These are phyloP conservation scores for Pedionomus torquatus DNA, from an alignment of 2,113 vertebrate genomes.

Conservation along the genomic window DNA sequence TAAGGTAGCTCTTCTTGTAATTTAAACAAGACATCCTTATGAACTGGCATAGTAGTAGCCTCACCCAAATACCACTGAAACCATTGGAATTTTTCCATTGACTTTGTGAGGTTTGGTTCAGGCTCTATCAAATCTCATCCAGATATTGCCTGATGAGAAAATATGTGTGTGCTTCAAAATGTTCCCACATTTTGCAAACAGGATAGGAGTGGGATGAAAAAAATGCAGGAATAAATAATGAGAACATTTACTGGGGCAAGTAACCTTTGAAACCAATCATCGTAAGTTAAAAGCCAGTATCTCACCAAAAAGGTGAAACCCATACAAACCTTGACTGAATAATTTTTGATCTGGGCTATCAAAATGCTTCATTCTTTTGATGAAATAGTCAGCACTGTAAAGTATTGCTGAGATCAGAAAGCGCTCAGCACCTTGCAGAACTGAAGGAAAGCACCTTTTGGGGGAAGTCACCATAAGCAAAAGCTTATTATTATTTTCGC, in stretches of 20 bases:
- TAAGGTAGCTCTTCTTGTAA: neutral
- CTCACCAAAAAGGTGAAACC: neutral
- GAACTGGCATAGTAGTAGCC: neutral
- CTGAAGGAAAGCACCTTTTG: neutral
- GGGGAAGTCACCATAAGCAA: neutral
- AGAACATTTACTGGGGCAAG: neutral
- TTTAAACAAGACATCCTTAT: neutral
- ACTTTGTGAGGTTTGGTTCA: neutral
- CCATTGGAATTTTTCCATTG: neutral
- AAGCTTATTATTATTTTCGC: neutral
- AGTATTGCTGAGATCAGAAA: neutral
- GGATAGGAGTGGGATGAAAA: neutral
- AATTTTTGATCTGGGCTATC: neutral
- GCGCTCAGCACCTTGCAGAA: neutral
- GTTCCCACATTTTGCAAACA: neutral
- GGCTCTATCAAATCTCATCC: neutral
- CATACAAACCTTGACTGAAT: neutral
- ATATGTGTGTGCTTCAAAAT: neutral
- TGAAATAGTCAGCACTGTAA: neutral
- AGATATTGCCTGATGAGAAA: slow-evolving; percentile 9
- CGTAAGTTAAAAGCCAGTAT: neutral
- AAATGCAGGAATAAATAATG: neutral
- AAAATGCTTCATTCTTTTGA: neutral
- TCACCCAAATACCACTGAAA: slow-evolving; percentile 16
- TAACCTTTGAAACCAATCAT: neutral